A percentile compares a stretch with the other conserved stretches of the same genome.
These are phyloP conservation scores for Microcebus jonahi DNA, from an alignment of 2,113 vertebrate species.

Conservation along the genomic window DNA sequence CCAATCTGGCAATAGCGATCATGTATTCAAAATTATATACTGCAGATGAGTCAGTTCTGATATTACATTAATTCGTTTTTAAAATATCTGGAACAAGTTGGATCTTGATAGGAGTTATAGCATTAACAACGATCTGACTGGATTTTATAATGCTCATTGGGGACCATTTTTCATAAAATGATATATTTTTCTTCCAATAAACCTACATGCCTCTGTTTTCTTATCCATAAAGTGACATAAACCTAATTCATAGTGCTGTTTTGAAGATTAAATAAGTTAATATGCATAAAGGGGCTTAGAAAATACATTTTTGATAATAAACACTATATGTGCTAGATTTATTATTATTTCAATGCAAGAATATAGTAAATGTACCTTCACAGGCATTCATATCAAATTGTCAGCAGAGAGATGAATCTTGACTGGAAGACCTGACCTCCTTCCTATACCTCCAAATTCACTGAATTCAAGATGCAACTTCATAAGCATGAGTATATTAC, in stretches of 20 bases:
- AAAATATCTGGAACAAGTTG: not conserved
- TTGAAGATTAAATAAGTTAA: not conserved
- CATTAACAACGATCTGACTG: not conserved
- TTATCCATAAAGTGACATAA: not conserved
- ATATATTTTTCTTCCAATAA: not conserved
- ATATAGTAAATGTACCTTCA: not conserved
- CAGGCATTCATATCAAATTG: not conserved
- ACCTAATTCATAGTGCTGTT: not conserved
- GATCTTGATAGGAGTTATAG: not conserved
- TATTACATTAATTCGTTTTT: not conserved
- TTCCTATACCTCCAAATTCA: not conserved
- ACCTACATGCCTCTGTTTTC: not conserved
- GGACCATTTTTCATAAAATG: not conserved
- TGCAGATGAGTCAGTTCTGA: not conserved
- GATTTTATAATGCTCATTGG: not conserved
- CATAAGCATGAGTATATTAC: not conserved
- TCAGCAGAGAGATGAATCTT: not conserved
- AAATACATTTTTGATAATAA: not conserved
- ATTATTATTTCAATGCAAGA: not conserved
- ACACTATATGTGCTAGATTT: not conserved
- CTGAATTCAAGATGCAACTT: not conserved
- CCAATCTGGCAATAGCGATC: not conserved
- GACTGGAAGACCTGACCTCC: not conserved
- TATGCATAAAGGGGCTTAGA: not conserved
- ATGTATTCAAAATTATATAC: slow-evolving; percentile 9